phyloP scores from a whole-genome alignment of 2,797 vertebrate genomes.

The Gymnoscopelus braueri region DNA sequence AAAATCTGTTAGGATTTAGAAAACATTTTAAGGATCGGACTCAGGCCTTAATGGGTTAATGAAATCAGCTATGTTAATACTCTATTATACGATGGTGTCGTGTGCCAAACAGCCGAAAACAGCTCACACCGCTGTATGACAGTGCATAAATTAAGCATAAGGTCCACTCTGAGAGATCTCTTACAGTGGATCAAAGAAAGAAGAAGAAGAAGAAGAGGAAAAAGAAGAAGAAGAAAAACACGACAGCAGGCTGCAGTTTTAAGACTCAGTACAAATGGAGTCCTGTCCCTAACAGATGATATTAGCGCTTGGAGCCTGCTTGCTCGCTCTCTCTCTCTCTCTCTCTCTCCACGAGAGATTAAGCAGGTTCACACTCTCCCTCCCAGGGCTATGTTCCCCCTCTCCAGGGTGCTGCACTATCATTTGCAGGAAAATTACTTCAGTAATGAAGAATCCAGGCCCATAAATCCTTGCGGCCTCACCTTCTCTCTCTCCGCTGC shows the following conservation, averaged over 20 bases:
- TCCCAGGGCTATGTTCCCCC: conserved; percentile 66
- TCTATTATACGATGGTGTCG: no score
- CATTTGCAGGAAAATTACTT: conserved; percentile 89
- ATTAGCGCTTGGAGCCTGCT: conserved; percentile 74
- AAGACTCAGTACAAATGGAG: conserved; percentile 74
- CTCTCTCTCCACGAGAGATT: conserved; percentile 75
- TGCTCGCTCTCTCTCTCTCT: conserved; percentile 52
- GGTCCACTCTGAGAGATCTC: conserved; percentile 65
- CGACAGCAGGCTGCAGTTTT: conserved; percentile 54
- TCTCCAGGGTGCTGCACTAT: conserved; percentile 81
- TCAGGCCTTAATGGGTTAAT: no score
- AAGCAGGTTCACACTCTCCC: conserved; percentile 82
- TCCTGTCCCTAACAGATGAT: conserved; percentile 74
- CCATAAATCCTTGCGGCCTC: conserved; percentile 85
- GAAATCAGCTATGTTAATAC: no score
- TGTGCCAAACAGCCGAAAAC: no score
- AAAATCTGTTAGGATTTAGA: no score
- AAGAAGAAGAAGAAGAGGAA: background rate
- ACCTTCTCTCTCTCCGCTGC: conserved; percentile 68
- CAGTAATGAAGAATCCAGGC: conserved; percentile 88
- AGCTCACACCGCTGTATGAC: no score
- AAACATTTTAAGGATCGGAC: no score
- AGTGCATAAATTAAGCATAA: no score
- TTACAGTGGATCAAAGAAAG: conserved; percentile 73
- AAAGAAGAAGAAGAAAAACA: background rate